Conservation (phyloP, 2,113 vertebrate species). For the Cyrtonyx montezumae region DNA sequence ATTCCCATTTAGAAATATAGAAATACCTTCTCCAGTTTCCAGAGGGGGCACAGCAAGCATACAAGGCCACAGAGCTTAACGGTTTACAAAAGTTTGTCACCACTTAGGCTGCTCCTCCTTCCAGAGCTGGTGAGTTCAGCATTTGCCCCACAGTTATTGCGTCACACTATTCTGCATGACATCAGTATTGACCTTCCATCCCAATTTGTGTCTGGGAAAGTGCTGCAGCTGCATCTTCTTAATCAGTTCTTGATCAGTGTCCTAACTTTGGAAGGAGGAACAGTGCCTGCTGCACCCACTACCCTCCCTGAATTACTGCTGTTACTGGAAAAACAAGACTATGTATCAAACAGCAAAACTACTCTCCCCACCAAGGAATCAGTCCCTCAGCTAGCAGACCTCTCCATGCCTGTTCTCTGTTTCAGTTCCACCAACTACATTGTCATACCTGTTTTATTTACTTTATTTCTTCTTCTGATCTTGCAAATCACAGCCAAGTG, state of each 20-base stretch:
- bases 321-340: not conserved
- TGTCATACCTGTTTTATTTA: not conserved
- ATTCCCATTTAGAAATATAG: not conserved
- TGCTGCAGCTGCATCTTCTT: not conserved
- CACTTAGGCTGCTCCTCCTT: not conserved
- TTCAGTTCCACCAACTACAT: not conserved
- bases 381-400: not conserved
- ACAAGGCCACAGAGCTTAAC: not conserved
- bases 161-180: not conserved
- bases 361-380: not conserved
- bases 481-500: not conserved
- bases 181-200: not conserved
- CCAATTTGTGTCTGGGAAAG: not conserved
- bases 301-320: not conserved
- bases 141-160: not conserved
- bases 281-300: not conserved
- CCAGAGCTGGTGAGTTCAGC: not conserved
- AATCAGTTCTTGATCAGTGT: fast-evolving
- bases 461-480: not conserved
- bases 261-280: not conserved
- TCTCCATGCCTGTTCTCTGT: not conserved
- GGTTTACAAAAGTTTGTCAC: not conserved
- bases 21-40: not conserved
- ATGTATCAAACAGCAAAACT: too few species aligned
- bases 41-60: fast-evolving